Base-by-base conservation (phyloP, 2,113 vertebrate species). In the Monopterus albus region DNA sequence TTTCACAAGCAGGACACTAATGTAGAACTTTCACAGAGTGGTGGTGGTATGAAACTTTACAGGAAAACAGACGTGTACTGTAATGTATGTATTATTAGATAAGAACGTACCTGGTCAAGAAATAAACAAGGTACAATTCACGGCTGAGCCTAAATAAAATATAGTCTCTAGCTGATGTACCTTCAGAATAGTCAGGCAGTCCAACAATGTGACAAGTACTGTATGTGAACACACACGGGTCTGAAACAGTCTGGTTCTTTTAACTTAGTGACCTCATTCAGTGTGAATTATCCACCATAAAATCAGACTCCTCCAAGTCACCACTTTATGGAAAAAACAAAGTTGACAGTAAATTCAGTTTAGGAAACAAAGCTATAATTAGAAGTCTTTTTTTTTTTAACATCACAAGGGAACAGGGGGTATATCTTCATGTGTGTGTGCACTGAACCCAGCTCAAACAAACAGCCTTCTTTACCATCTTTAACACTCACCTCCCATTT, bases 401-500 rank as follows among this genome's bases (percentile, higher is more conserved):
- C 28, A 11, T 83, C 69, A 75, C 45, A 64, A 76, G 56, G 66
- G 70, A 86, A 75, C 47, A 47, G 46, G 51, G 49, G 81, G 78
- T 73, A 20, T 79, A 20, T 75, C 67, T 78, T 69, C 12, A 10
- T 68, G 70, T 53, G 72, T 51, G 51, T 60, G 51, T 31, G 71
- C 52, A 51, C 74, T 52, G 72, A 82, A 69, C 73, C 64, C 67
- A 75, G 75, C 75, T 87, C 79, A 85, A 87, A 88, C 86, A 92
- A 89, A 89, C 83, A 85, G 58, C 76, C 84, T 74, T 81, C 85
- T 88, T 87, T 85, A 71, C 87, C 89, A 86, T 91, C 88, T 87
- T 90, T 89, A 87, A 87, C 87, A 77, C 88, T 84, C 88, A 83
- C 85, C 87, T 87, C 85, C 86, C 86, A 90, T 89, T 88, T 84